Evolutionary conservation across 2,888 invertebrate species (phyloP), one percentile per base, ranked within the genome.

Genomic region (Drosophila suboccidentalis): DNA sequence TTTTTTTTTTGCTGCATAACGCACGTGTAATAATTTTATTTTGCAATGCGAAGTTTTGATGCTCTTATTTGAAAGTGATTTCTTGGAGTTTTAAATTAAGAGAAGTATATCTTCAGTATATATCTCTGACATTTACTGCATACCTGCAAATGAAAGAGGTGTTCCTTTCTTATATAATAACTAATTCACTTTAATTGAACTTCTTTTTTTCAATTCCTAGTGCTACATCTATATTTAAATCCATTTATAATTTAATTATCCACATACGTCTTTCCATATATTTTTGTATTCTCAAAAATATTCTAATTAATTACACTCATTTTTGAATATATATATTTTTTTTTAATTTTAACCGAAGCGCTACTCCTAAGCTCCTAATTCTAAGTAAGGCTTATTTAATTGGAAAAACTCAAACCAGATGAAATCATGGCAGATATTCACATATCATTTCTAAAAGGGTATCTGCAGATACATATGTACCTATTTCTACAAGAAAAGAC

Each of bases 341-440:
- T 8, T 29, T 8, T 0, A 29, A 29, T 29, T 8, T 8, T 8
- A 29, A 8, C 29, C 8, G 29, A 29, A 29, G 8, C 15, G 0
- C n/a, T 38, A 15, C 3, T 15, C 1, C 9, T 39, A 17, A 39
- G n/a, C 9, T 9, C 9, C 8, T 4, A 47, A 57, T 61, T 73
- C 34, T 15, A 11, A 22, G 15, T 6, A 53, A 41, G n/a, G 10
- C 10, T 8, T 5, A 39, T 15, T 72, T 73, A 46, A 13, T 8
- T 3, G 26, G n/a, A 58, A 68, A 38, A 36, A 13, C n/a, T 0
- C 3, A 15, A 26, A n/a, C 32, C 11, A 32, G 11, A 49, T 74
- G 68, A 72, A 54, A 61, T 73, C 51, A 72, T 60, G 17, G 1
- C 10, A 11, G 9, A 29, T 3, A 63, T 36, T 43, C 49, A 49